Percentiles rank a stretch among this genome's conserved stretches.
Evolutionary conservation across 1,140 invertebrate genomes (phyloP).

Genomic region (Lucilia cuprina): DNA sequence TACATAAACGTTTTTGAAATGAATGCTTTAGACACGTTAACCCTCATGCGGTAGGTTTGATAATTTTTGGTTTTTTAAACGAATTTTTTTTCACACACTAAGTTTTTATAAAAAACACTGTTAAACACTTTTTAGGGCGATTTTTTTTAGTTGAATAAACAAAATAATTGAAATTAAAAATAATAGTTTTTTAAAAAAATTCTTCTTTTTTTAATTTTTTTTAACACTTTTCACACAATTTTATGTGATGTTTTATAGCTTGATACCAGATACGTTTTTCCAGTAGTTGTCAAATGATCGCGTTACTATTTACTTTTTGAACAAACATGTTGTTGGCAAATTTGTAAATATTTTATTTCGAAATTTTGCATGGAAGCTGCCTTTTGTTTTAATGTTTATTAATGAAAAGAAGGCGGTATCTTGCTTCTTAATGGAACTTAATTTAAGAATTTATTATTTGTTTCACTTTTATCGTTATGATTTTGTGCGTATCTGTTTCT

Average conservation of each 20-base stretch:
- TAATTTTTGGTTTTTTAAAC: neutral
- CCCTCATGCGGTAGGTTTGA: conserved; percentile 28
- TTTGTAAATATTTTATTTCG: neutral
- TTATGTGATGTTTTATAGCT: neutral
- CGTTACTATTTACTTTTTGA: neutral
- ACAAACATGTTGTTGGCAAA: conserved; percentile 25
- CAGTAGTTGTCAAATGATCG: conserved; percentile 30
- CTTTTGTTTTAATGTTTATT: neutral
- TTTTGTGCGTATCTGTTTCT: neutral
- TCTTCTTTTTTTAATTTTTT: neutral
- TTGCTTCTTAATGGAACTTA: neutral
- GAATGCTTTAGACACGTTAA: conserved; percentile 14
- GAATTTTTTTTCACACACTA: neutral
- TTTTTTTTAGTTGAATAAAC: neutral
- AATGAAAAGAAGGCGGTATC: neutral
- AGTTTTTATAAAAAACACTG: neutral
- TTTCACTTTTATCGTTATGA: neutral
- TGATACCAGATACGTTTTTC: neutral
- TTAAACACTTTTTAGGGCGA: neutral
- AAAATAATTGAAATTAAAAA: neutral
- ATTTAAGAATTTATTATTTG: neutral
- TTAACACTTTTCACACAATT: neutral
- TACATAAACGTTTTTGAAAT: conserved; percentile 24
- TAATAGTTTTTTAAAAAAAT: neutral
- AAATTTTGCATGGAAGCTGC: neutral